Percentiles rank a stretch among this genome's conserved stretches.
phyloP scores from a whole-genome alignment of 1,140 invertebrate genomes.

The Calycopis cecrops region DNA sequence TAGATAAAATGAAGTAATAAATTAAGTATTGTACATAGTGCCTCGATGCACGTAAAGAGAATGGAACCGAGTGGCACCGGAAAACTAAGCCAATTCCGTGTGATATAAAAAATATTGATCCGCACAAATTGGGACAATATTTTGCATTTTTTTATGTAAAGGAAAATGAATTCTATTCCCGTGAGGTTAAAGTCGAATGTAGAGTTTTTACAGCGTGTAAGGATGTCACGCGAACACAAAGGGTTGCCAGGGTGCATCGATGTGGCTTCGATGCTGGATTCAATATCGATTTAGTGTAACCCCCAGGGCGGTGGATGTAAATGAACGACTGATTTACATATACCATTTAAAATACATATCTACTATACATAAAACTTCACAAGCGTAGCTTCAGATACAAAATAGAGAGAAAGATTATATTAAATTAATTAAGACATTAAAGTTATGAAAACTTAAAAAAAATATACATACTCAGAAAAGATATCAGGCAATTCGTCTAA shows the following conservation, averaged over 20 bases:
- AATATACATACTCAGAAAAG: no score
- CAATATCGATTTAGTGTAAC: slow-evolving; percentile 8
- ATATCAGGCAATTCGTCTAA: no score
- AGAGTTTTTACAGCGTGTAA: neutral
- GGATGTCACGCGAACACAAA: slow-evolving; percentile 5
- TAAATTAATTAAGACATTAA: no score
- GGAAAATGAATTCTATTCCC: neutral
- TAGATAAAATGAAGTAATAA: no score
- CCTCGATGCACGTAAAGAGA: neutral
- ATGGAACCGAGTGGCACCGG: slow-evolving; percentile 14
- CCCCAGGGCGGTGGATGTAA: neutral
- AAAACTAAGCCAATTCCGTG: slow-evolving; percentile 19
- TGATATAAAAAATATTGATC: slow-evolving; percentile 35
- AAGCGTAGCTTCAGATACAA: no score
- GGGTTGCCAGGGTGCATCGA: slow-evolving; percentile 1
- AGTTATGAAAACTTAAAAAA: no score
- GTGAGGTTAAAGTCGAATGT: neutral
- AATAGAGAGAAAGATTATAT: no score
- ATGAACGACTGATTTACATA: neutral
- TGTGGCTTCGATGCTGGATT: slow-evolving; percentile 10
- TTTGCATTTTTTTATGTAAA: slow-evolving; percentile 17
- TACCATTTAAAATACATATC: no score
- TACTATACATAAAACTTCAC: no score
- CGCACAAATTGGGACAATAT: slow-evolving; percentile 31
- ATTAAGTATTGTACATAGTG: no score